These are phyloP conservation scores for Drosophila paracracens DNA, from an alignment of 2,888 invertebrate species.

Conservation along the genomic window DNA sequence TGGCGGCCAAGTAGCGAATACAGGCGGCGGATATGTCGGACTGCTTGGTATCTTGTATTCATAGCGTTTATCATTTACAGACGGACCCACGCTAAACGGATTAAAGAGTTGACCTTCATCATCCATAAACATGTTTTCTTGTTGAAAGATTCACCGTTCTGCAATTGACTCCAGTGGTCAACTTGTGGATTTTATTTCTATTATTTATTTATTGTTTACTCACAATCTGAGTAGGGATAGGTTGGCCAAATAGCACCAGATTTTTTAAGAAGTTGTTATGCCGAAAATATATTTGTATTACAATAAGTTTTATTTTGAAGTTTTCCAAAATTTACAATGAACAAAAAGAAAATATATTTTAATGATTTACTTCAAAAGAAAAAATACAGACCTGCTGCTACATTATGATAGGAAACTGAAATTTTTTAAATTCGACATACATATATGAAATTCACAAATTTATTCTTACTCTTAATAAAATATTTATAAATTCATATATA, in stretches of 20 bases:
- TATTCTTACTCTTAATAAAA: no score
- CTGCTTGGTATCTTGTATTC: constrained; percentile 43
- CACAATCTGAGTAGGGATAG: neutral
- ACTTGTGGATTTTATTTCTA: neutral
- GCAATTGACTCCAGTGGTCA: neutral
- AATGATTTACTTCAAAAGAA: neutral
- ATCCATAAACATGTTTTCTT: constrained; percentile 48
- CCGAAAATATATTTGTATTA: constrained; percentile 7
- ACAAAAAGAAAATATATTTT: neutral
- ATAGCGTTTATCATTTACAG: constrained; percentile 7
- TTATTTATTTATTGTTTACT: neutral
- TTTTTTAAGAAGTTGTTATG: neutral
- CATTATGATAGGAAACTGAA: neutral
- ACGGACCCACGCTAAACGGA: constrained; percentile 58
- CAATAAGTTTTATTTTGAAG: neutral
- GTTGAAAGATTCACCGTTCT: neutral
- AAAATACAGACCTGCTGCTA: neutral
- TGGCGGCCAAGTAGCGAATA: constrained; percentile 36
- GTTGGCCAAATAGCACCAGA: neutral
- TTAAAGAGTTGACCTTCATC: constrained; percentile 45
- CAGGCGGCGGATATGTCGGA: constrained; percentile 60
- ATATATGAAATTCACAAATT: neutral
- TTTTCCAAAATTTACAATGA: constrained; percentile 17
- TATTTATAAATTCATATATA: no score
- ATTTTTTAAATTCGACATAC: neutral